Evolutionary conservation across 2,797 vertebrate genomes (phyloP), one percentile per base, ranked within the genome.

Genomic region (Sciaenops ocellatus): DNA sequence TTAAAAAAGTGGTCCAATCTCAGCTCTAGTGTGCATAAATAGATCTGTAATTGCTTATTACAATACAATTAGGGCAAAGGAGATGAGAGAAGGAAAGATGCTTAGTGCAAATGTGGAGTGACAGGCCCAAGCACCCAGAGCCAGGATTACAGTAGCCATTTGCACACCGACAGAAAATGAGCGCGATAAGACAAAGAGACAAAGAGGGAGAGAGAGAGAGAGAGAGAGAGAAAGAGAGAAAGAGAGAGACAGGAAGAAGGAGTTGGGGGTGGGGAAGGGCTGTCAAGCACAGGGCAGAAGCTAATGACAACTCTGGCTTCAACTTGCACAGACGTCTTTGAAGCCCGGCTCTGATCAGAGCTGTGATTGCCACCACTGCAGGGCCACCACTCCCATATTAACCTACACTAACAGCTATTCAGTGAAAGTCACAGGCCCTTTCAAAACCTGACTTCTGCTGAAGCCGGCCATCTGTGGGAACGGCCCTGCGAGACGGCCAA

Each of bases 11-110:
- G 92, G 92, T 81, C 89, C 93, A 94, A 93, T 93, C 93, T 93
- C 88, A 89, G 94, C 91, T 94, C 91, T 91, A 85, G 91, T 80
- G 93, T 84, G 85, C 90, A 93, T 89, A 94, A 95, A 95, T 94
- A 91, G 85, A 94, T 85, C 81, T 85, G 88, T 95, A 95, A 95
- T 94, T 95, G 91, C 91, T 94, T 94, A 94, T 95, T 93, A 93
- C 93, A 94, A 94, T 94, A 94, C 94, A 95, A 95, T 96, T 95
- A 94, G 90, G 80, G 87, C 83, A 90, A 93, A 95, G 90, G 88
- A 91, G 92, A 94, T 91, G 92, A 94, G 92, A 79, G 90, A 92
- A 90, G 91, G 87, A 92, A 93, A 94, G 91, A 90, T 87, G 91
- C 93, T 94, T 93, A 94, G 90, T 88, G 88, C 92, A 94, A 95